phyloP scores from a whole-genome alignment of 1,140 invertebrate genomes.

The Ephestia elutella region DNA sequence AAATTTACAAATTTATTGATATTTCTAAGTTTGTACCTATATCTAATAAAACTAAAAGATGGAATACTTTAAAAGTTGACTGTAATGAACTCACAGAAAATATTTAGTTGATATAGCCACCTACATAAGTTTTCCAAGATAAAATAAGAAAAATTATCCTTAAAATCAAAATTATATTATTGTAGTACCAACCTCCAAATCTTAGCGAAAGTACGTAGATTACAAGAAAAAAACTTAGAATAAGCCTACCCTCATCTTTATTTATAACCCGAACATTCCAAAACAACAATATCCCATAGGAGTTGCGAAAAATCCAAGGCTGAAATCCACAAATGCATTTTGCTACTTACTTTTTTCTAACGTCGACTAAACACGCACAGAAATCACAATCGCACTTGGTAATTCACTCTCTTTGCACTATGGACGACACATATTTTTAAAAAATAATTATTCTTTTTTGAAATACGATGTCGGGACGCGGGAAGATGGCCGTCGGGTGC shows the following conservation, averaged over 20 bases:
- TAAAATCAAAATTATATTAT: no score
- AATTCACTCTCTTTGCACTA: conserved; percentile 2
- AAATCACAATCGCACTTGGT: conserved; percentile 18
- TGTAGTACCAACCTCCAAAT: no score
- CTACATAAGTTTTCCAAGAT: no score
- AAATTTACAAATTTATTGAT: no score
- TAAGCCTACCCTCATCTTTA: neutral
- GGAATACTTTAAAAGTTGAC: no score
- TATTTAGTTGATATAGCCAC: no score
- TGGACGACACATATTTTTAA: conserved; percentile 10
- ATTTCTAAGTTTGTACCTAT: no score
- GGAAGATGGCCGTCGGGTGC: conserved; percentile 12
- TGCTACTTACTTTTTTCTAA: conserved; percentile 9
- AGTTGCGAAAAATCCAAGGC: conserved; percentile 1
- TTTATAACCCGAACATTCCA: neutral
- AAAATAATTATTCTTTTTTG: conserved; percentile 13
- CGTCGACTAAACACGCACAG: conserved; percentile 15
- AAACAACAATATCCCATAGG: conserved; percentile 1
- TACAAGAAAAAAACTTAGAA: neutral
- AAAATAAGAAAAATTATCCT: no score
- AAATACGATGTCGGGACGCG: conserved; percentile 13
- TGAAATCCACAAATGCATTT: conserved; percentile 8
- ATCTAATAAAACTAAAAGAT: no score
- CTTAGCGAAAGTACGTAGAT: neutral
- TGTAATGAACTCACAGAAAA: no score